Evolutionary conservation across 2,797 vertebrate species (phyloP), one percentile per base, ranked within the genome.

Genomic region (Artibeus lituratus): DNA sequence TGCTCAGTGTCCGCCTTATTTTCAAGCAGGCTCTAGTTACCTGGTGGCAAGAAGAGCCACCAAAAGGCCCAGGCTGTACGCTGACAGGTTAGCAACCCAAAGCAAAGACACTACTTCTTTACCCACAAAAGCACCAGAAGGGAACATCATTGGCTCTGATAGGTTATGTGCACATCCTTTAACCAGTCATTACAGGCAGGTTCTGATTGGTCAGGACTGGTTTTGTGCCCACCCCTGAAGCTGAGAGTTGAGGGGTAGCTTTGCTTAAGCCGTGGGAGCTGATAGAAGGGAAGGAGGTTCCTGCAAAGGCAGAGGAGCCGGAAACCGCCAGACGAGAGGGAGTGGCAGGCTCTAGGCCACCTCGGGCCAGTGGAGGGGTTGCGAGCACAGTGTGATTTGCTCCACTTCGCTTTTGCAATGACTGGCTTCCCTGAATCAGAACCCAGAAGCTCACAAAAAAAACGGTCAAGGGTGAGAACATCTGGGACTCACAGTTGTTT

Each of bases 291-390:
- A 26, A 19, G 53, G n/a, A 8, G 22, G 29, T 5, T 42, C n/a
- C 16, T 53, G n/a, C 11, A 7, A 16, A 44, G 44, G 44, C n/a
- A 39, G 35, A 12, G 5, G 53, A 49, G 19, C n/a, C 16, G 18
- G 39, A 44, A n/a, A 1, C 14, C 44, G 0, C 0, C 1, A 9
- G 29, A 29, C 32, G 24, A 15, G 55, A 12, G 9, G 19, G 11
- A 22, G 6, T 1, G 19, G 10, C 2, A 10, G 65, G 53, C 42
- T 42, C 29, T 29, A 42, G 81, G 72, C 47, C 69, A 14, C 59
- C 32, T 42, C 44, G 47, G 62, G 37, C 70, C n/a, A 0, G 0
- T 0, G 39, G 44, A 26, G 16, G 14, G 51, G 39, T 69, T 26
- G 35, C 26, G 5, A 37, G 44, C 47, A 47, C 55, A 39, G n/a